Percentiles rank a stretch among this genome's conserved stretches.
These are phyloP conservation scores for Helobdella robusta DNA, from an alignment of 2,888 invertebrate genomes.

Conservation along the genomic window DNA sequence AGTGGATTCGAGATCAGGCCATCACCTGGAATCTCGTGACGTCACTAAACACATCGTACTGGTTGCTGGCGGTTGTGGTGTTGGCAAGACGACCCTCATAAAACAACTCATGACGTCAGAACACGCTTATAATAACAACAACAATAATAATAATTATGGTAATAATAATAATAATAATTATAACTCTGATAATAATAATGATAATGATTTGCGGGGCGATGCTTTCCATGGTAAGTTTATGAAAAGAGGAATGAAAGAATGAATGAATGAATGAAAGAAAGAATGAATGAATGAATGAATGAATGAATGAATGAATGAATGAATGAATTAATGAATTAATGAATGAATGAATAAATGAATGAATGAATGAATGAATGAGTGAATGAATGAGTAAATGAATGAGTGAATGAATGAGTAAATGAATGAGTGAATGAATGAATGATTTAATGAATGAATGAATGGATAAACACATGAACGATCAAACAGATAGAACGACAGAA, in stretches of 20 bases:
- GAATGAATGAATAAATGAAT: slow-evolving; percentile 7
- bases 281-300: slow-evolving; percentile 9
- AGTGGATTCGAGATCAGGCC: not conserved
- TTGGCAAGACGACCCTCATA: slow-evolving; percentile 9
- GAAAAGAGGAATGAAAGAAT: slow-evolving; percentile 5
- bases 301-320: slow-evolving; percentile 9
- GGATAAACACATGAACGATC: no score
- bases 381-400: slow-evolving; percentile 6
- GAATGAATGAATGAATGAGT: slow-evolving; percentile 8
- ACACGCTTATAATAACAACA: not conserved
- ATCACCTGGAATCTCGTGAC: not conserved
- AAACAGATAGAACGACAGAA: not conserved
- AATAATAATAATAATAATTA: not conserved
- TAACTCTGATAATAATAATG: not conserved
- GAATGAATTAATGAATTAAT: slow-evolving; percentile 3
- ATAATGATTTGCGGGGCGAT: no score
- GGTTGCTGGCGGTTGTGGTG: not conserved
- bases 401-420: slow-evolving; percentile 6
- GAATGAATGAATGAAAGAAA: slow-evolving; percentile 4
- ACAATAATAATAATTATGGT: not conserved
- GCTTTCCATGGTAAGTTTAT: no score
- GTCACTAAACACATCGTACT: not conserved
- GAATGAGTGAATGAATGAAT: slow-evolving; percentile 8
- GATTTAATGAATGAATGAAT: slow-evolving; percentile 8
- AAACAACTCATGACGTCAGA: slow-evolving; percentile 11